Evolutionary conservation across 2,888 invertebrate species (phyloP), one percentile per base, ranked within the genome.

Genomic region (Ophion ventricosus): DNA sequence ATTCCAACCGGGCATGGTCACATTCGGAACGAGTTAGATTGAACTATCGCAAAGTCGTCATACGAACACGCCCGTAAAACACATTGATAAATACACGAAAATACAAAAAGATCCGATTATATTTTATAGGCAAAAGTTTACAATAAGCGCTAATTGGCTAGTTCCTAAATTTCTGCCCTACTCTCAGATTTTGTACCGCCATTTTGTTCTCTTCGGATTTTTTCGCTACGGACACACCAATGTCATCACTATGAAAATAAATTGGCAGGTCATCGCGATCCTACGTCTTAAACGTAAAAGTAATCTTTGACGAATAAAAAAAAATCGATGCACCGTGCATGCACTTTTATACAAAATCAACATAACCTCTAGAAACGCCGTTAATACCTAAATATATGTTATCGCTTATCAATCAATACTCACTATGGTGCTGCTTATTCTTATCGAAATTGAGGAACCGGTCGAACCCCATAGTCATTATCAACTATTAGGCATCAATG

Each of bases 61-160:
- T 11, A 49, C 14, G 49, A 40, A 40, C 10, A 40, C 5, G 10
- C 40, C 40, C 40, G 40, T 10, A 40, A 40, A n/a, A n/a, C n/a
- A n/a, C n/a, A n/a, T n/a, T 40, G 5, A 49, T 17, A 11, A 49
- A 49, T 17, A 49, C 49, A 49, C 3, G 17, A 17, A 25, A 23
- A 59, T 59, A 59, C 20, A 59, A 23, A 59, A 59, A 23, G 59
- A 59, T 23, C 59, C 49, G 49, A 3, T 49, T 49, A 49, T 49
- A 49, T 49, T 49, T 49, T 17, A 49, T 49, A 14, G 49, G 49
- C 49, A 49, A 49, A 49, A 49, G 49, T 49, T 49, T 49, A 49
- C 49, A 49, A 49, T 49, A 17, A 49, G 14, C 49, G 49, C 49
- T 17, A 49, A 0, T 49, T 17, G 49, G 49, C 17, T 14, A 17